Evolutionary conservation across 2,113 vertebrate genomes (phyloP), one percentile per base, ranked within the genome.

Genomic region (Phyllopteryx taeniolatus): DNA sequence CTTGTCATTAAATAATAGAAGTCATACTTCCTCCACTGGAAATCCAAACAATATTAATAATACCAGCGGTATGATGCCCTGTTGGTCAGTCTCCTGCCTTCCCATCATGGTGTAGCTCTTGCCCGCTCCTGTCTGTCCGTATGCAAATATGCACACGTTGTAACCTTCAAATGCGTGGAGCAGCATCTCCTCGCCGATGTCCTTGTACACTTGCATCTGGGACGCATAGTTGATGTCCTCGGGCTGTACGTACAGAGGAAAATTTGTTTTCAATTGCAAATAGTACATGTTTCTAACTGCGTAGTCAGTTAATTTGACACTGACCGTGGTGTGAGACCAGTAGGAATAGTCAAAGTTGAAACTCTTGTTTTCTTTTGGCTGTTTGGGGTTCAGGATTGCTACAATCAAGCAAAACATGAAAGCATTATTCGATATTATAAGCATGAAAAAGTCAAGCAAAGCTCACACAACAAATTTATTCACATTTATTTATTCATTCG

Each of bases 51-150:
- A 47, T 19, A 35, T 20, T 1, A 54, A 13, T 19, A 1, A 79
- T 87, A 95, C 97, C 95, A 97, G 94, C 0, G 97, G 97, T 68
- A 99, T 99, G 73, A 99, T 98, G 84, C 97, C 97, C 81, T 97
- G 92, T 86, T 99, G 96, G 83, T 95, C 96, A 62, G 96, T 92
- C 77, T 99, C 97, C 86, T 98, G 97, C 67, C 93, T 95, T 47
- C 97, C 97, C 97, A 99, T 99, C 97, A 99, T 99, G 75, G 96
- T 99, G 87, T 99, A 99, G 74, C 96, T 98, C 82, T 99, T 99
- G 43, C 97, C 97, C 0, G 97, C 93, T 13, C 97, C 97, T 0
- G 96, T 99, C 91, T 99, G 97, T 8, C 97, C 97, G 0, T 99
- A 99, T 72, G 97, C 97, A 0, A 99, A 99, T 86, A 99, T 98